These are phyloP conservation scores for Phocoena sinus DNA, from an alignment of 2,113 vertebrate genomes.

Conservation along the genomic window DNA sequence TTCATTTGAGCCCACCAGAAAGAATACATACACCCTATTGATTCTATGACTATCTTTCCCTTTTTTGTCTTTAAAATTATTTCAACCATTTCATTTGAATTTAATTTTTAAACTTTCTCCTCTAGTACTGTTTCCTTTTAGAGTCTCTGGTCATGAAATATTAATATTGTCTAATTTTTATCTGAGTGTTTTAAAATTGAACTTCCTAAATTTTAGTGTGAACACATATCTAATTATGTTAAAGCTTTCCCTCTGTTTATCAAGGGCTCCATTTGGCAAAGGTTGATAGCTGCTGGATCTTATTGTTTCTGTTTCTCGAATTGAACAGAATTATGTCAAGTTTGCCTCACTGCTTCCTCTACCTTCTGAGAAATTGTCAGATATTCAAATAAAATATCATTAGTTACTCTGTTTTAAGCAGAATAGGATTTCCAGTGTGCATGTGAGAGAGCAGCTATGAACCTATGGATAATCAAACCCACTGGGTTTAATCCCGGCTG, in stretches of 20 bases:
- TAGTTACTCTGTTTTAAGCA: not conserved
- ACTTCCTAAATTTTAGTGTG: not conserved
- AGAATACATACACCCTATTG: not conserved
- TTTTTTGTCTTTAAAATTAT: not conserved
- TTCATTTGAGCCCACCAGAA: not conserved
- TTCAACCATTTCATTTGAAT: not conserved
- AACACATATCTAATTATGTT: not conserved
- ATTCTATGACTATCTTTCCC: not conserved
- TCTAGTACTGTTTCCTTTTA: not conserved
- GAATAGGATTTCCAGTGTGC: not conserved
- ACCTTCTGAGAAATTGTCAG: not conserved
- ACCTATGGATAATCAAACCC: not conserved
- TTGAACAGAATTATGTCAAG: not conserved
- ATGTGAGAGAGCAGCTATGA: not conserved
- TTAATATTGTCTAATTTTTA: not conserved
- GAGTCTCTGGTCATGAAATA: not conserved
- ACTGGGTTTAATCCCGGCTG: not conserved
- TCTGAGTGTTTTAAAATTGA: not conserved
- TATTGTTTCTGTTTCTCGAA: not conserved
- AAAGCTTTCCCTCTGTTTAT: not conserved
- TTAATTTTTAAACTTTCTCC: not conserved
- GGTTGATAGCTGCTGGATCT: not conserved
- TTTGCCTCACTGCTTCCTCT: not conserved
- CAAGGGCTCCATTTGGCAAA: not conserved
- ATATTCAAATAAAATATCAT: constrained; percentile 11